Evolutionary conservation across 2,888 invertebrate species (phyloP), one percentile per base, ranked within the genome.

Genomic region (Ornithoptera priamus): DNA sequence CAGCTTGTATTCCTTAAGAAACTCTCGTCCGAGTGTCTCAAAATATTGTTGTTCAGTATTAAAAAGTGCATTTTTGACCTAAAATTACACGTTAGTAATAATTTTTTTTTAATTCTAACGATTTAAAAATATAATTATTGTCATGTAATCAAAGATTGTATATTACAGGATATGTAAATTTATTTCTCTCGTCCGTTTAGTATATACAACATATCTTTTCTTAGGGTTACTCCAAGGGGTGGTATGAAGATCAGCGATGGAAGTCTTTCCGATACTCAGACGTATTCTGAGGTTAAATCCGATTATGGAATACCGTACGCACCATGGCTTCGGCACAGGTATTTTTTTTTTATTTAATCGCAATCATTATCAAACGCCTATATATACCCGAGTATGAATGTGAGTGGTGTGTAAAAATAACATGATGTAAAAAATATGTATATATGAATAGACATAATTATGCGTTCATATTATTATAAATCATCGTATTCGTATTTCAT

Each of bases 261-360:
- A 30, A 97, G 97, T 73, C 93, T 97, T 53, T 97, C 97, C 65
- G 97, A 97, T 80, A 97, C 97, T 1, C 96, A 97, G 85, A 96
- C 96, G 12, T 95, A 95, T 83, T 94, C 94, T 0, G 94, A 94
- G 83, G 94, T 94, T 18, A 94, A 94, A 76, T 96, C 97, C 57
- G 97, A 96, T 81, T 97, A 96, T 81, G 95, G 96, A 65, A 96
- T 96, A 80, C 96, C 96, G 0, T 97, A 97, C 82, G 96, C 96
- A 24, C 96, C 97, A 74, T 97, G 97, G 97, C 93, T 97, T 80
- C 94, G 97, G 84, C 97, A 97, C 88, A 97, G 97, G 94, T 94
- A 89, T 80, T 71, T 77, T 63, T 10, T 1, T 46, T n/a, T 56
- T 20, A 56, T 56, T n/a, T 56, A 56, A 56, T 56, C 20, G 15